A percentile compares a stretch with the other conserved stretches of the same genome.
phyloP scores from a whole-genome alignment of 2,888 invertebrate species.

The Drosophila aldrichi region DNA sequence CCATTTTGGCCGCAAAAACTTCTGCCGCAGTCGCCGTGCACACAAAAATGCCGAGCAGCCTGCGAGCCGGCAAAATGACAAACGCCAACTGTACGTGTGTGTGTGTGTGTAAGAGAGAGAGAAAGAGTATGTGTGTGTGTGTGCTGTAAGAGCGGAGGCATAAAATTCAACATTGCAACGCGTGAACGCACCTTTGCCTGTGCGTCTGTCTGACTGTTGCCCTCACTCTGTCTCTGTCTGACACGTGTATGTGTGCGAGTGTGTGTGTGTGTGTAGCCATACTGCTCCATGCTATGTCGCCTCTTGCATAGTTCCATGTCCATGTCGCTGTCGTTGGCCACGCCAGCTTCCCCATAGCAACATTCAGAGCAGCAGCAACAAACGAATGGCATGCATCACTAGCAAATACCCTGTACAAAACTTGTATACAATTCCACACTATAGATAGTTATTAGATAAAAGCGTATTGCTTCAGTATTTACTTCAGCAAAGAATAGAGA shows the following conservation, averaged over 20 bases:
- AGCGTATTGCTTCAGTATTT: no score
- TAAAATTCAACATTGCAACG: constrained; percentile 72
- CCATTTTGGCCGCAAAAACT: constrained; percentile 77
- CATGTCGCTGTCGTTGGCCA: constrained; percentile 53
- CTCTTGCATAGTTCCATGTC: constrained; percentile 76
- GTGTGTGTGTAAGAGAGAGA: constrained; percentile 13
- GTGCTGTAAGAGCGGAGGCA: constrained; percentile 15
- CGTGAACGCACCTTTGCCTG: constrained; percentile 77
- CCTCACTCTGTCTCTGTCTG: constrained; percentile 18
- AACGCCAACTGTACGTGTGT: constrained; percentile 17
- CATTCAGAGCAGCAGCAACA: constrained; percentile 36
- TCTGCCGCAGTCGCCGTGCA: constrained; percentile 56
- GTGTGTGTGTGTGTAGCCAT: constrained; percentile 35
- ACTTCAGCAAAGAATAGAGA: background rate
- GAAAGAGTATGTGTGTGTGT: constrained; percentile 11
- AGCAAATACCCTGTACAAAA: constrained; percentile 9
- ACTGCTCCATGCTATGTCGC: constrained; percentile 59
- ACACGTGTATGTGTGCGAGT: constrained; percentile 12
- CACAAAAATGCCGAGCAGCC: constrained; percentile 72
- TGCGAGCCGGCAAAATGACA: constrained; percentile 42
- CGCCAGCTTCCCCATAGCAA: constrained; percentile 56
- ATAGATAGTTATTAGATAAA: background rate
- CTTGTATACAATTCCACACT: no score
- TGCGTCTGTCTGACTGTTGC: constrained; percentile 28
- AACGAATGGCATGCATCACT: background rate